Evolutionary conservation across 2,113 vertebrate genomes (phyloP).

Genomic region (Alethe castanea): DNA sequence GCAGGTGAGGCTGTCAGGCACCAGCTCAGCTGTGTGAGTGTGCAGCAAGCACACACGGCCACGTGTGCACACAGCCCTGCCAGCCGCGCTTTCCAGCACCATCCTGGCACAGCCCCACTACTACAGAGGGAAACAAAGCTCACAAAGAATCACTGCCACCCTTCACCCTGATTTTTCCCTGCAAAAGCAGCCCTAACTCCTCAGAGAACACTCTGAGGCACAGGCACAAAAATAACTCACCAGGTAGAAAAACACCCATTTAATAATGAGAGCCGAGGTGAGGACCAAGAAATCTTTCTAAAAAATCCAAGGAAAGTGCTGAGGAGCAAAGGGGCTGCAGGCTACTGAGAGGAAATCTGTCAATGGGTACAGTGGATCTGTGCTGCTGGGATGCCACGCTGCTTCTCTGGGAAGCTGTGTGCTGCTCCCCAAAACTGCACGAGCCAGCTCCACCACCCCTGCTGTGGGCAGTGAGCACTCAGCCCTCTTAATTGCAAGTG

Average conservation of each 20-base stretch:
- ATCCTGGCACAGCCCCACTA: neutral
- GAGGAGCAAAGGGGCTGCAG: neutral
- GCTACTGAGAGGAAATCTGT: neutral
- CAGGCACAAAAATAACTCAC: neutral
- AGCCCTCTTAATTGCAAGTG: neutral
- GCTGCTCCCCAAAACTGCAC: neutral
- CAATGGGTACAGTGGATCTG: accelerated
- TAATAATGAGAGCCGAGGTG: neutral
- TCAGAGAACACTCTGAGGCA: neutral
- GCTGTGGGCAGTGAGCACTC: accelerated
- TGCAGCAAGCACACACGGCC: neutral
- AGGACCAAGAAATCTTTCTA: neutral
- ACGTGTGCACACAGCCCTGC: neutral
- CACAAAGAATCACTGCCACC: accelerated
- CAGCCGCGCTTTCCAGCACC: neutral
- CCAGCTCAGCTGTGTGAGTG: neutral
- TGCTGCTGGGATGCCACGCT: accelerated
- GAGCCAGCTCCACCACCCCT: accelerated
- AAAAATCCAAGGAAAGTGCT: neutral
- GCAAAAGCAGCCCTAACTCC: neutral
- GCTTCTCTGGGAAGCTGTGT: neutral
- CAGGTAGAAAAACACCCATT: neutral
- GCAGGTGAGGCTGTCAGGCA: neutral
- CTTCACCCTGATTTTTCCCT: neutral
- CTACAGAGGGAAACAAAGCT: neutral